phyloP scores from a whole-genome alignment of 2,113 vertebrate species.

The Channa argus region DNA sequence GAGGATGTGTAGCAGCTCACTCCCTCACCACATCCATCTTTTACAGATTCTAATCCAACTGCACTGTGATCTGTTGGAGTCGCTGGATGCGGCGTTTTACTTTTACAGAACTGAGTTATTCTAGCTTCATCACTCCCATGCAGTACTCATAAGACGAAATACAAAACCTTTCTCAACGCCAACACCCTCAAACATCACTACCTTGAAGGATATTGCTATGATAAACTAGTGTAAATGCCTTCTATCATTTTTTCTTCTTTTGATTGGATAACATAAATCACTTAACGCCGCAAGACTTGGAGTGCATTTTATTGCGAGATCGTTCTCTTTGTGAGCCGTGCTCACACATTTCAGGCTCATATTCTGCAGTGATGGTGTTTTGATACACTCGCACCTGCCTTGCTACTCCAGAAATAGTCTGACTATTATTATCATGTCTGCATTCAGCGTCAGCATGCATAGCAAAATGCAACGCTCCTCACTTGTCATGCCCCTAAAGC shows the following conservation, averaged over 20 bases:
- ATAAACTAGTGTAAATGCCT: not conserved
- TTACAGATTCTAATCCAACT: conserved; percentile 51
- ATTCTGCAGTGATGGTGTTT: conserved; percentile 20
- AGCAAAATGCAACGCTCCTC: conserved; percentile 15
- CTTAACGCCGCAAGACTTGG: not conserved
- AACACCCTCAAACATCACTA: conserved; percentile 1
- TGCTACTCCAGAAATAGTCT: conserved; percentile 14
- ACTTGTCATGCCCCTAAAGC: conserved; percentile 36
- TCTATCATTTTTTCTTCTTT: not conserved
- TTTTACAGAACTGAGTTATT: conserved; percentile 29
- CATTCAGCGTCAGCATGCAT: conserved; percentile 22
- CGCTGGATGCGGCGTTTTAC: conserved; percentile 52
- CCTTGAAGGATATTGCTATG: not conserved
- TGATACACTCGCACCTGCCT: conserved; percentile 30
- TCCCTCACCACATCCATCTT: conserved; percentile 64
- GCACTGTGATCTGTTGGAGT: conserved; percentile 35
- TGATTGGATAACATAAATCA: conserved; percentile 1
- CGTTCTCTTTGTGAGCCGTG: conserved; percentile 4
- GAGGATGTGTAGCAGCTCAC: conserved; percentile 60
- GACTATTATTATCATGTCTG: conserved; percentile 28
- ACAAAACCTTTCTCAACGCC: not conserved
- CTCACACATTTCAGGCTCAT: conserved; percentile 8
- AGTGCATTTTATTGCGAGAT: too few species aligned
- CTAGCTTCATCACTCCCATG: conserved; percentile 10
- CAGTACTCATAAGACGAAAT: conserved; percentile 19